Evolutionary conservation across 2,888 invertebrate species (phyloP).

Genomic region (Orchesella flavescens): DNA sequence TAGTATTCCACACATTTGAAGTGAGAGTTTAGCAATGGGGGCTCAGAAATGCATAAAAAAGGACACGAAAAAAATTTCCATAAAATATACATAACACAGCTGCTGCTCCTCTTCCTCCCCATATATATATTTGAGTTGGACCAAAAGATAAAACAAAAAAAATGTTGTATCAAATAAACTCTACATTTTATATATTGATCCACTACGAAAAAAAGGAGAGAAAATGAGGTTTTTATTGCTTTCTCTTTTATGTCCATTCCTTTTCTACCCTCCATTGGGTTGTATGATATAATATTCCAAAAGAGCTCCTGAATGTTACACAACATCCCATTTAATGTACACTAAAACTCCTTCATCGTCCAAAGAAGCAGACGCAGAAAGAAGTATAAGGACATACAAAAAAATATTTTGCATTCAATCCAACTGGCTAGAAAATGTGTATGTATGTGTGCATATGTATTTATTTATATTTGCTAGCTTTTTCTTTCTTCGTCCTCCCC

Average conservation of each 20-base stretch:
- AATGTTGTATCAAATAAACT: not conserved
- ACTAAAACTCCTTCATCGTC: not conserved
- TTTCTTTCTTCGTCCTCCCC: too few relatives aligned
- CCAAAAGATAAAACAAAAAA: not conserved
- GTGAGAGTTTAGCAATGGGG: not conserved
- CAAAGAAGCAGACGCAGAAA: not conserved
- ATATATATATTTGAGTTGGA: not conserved
- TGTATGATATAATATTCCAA: not conserved
- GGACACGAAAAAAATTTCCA: conserved; percentile 12
- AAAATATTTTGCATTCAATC: too few relatives aligned
- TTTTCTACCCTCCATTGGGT: not conserved
- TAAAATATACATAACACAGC: conserved; percentile 22
- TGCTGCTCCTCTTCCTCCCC: not conserved
- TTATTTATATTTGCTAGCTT: too few relatives aligned
- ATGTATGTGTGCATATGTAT: too few relatives aligned
- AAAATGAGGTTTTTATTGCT: conserved; percentile 50
- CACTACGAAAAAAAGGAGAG: conserved; percentile 14
- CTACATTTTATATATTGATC: conserved; percentile 18
- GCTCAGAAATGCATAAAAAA: not conserved
- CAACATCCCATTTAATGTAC: not conserved
- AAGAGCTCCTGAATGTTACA: not conserved
- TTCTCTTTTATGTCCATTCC: conserved; percentile 36
- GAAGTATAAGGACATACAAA: not conserved
- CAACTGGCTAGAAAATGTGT: too few relatives aligned
- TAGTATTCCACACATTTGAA: not conserved